Conservation (phyloP, 2,888 invertebrate genomes). For the Tetropium fuscum region DNA sequence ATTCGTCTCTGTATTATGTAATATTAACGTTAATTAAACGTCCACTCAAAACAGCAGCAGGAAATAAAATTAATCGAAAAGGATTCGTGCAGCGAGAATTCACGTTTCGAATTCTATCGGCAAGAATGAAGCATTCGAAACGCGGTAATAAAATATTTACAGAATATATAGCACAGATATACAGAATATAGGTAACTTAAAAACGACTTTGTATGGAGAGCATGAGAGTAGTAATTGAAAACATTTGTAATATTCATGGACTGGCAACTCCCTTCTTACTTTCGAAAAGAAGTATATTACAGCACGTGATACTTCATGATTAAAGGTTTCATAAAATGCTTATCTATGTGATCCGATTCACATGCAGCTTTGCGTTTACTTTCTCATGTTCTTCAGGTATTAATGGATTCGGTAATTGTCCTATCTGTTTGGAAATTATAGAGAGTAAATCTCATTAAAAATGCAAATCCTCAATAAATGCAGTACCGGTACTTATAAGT, state of each 20-base stretch:
- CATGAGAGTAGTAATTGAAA: conserved; percentile 10
- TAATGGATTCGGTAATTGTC: conserved; percentile 8
- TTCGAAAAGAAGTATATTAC: conserved; percentile 1
- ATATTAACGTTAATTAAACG: too few species aligned
- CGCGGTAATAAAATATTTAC: background rate
- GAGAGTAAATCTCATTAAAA: too few species aligned
- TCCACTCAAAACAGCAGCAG: too few species aligned
- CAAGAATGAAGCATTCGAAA: too few species aligned
- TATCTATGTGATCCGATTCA: conserved; percentile 11
- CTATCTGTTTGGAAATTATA: too few species aligned
- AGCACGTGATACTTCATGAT: conserved; percentile 14
- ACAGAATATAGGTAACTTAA: conserved; percentile 1
- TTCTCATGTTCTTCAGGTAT: conserved; percentile 6
- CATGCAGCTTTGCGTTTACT: background rate
- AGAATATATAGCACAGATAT: too few species aligned
- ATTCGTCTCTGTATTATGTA: too few species aligned
- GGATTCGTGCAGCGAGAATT: too few species aligned
- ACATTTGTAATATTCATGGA: conserved; percentile 16
- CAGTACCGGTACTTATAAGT: too few species aligned
- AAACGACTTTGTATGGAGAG: background rate
- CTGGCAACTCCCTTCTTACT: conserved; percentile 5
- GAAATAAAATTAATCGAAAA: too few species aligned
- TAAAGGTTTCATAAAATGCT: conserved; percentile 4
- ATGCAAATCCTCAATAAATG: too few species aligned
- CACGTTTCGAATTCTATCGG: too few species aligned